These are phyloP conservation scores for Thermophis baileyi DNA, from an alignment of 2,113 vertebrate genomes.

Conservation along the genomic window DNA sequence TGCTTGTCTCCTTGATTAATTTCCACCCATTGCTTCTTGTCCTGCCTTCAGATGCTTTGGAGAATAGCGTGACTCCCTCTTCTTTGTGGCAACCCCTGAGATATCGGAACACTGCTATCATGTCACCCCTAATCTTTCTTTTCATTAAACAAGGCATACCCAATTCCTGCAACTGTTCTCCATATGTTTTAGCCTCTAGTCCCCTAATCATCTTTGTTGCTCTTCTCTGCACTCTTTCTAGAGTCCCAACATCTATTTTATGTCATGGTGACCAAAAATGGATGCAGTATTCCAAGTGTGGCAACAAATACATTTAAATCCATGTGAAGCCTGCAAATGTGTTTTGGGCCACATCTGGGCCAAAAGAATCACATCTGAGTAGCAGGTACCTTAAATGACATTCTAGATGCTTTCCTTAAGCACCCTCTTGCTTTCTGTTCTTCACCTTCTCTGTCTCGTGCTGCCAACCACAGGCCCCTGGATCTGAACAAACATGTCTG, in stretches of 20 bases:
- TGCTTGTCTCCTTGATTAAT: background rate
- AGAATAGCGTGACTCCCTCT: background rate
- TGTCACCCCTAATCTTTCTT: background rate
- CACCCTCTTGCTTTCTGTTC: background rate
- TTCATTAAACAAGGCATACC: background rate
- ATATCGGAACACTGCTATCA: background rate
- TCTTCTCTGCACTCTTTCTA: background rate
- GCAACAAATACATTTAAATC: background rate
- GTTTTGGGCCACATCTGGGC: background rate
- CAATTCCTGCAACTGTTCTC: background rate
- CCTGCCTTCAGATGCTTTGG: background rate
- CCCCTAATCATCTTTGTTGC: background rate
- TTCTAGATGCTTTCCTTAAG: background rate
- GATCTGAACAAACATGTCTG: conserved; percentile 36
- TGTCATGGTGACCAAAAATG: background rate
- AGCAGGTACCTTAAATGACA: background rate
- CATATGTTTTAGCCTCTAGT: background rate
- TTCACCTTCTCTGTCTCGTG: conserved; percentile 7
- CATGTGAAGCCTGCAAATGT: background rate
- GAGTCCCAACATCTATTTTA: background rate
- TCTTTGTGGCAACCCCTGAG: background rate
- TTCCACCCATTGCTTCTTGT: background rate
- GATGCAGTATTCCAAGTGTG: background rate
- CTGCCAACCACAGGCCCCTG: conserved; percentile 20
- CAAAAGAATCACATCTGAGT: background rate